Base-by-base conservation (phyloP, 2,113 vertebrate species). In the Ochotona curzoniae region DNA sequence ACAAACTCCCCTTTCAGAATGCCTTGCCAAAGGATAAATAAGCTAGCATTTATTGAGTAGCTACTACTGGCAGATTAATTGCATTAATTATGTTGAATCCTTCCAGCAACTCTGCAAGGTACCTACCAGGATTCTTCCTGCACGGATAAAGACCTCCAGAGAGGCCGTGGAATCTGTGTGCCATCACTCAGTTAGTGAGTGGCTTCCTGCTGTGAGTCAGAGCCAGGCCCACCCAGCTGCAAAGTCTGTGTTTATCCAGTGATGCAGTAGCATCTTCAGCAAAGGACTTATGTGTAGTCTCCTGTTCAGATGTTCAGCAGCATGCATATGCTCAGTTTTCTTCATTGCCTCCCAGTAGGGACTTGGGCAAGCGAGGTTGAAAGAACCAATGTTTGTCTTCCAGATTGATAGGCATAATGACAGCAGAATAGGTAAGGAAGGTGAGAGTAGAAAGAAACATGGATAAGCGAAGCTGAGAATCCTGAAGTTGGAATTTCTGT, bases 21-120 rank as follows among this genome's bases (percentile, higher is more conserved):
- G 87, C 44, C 23, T 97, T 64, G 96, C 96, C 84, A 85, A 95
- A 88, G 93, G 95, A 95, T 84, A 94, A 94, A 85, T 91, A 95
- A 44, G 60, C 69, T 91, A 94, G 90, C 93, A 88, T 90, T 96
- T 96, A 95, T 93, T 97, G 96, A 97, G 96, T 95, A 96, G 95
- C 94, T 96, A 96, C 96, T 95, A 92, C 84, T 93, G 69, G 93
- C 78, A 88, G 94, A 96, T 95, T 96, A 97, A 96, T 96, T 95
- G 96, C 47, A 66, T 95, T 96, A 92, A 92, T 96, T 96, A 95
- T 66, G 74, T 66, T 80, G 70, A 89, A 79, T 94, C 69, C 94
- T 96, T 85, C 69, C 60, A 94, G 94, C 87, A 90, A 18, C 60
- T 18, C 84, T 92, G 51, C 44, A 63, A 96, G 96, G 87, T 95